A percentile compares a stretch with the other conserved stretches of the same genome.
Evolutionary conservation across 2,888 invertebrate genomes (phyloP).

Genomic region (Idaea straminata): DNA sequence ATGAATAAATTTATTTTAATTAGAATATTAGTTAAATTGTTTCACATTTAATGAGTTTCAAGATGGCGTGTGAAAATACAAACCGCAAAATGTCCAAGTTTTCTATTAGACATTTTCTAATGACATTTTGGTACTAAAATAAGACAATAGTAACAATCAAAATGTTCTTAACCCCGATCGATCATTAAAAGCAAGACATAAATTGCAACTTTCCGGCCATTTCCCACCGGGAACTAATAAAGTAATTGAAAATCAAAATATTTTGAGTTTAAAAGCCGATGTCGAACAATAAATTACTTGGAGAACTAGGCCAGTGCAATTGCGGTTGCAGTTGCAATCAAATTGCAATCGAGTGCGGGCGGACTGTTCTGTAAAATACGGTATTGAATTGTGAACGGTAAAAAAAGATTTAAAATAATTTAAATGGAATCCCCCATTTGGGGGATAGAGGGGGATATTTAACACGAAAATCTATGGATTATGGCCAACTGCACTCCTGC

Average conservation of each 20-base stretch:
- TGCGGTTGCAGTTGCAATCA: slow-evolving; percentile 30
- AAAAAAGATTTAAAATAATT: not conserved
- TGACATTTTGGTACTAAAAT: not conserved
- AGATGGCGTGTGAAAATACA: not conserved
- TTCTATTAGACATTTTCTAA: not conserved
- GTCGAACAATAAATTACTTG: slow-evolving; percentile 14
- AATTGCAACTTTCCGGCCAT: not conserved
- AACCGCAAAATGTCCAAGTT: not conserved
- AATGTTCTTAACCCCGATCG: not conserved
- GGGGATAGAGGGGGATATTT: no score
- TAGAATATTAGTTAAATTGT: not conserved
- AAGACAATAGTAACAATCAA: not conserved
- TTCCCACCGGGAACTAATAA: not conserved
- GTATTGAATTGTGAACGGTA: not conserved
- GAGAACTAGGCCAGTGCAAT: slow-evolving; percentile 40
- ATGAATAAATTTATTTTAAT: not conserved
- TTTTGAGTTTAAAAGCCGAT: not conserved
- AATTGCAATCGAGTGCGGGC: slow-evolving; percentile 35
- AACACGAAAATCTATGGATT: no score
- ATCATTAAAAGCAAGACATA: not conserved
- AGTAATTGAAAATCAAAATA: not conserved
- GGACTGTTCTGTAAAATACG: not conserved
- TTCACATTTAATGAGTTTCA: not conserved
- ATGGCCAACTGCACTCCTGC: no score
- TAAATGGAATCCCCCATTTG: no score